Evolutionary conservation across 2,888 invertebrate genomes (phyloP).

Genomic region (Lapara coniferarum): DNA sequence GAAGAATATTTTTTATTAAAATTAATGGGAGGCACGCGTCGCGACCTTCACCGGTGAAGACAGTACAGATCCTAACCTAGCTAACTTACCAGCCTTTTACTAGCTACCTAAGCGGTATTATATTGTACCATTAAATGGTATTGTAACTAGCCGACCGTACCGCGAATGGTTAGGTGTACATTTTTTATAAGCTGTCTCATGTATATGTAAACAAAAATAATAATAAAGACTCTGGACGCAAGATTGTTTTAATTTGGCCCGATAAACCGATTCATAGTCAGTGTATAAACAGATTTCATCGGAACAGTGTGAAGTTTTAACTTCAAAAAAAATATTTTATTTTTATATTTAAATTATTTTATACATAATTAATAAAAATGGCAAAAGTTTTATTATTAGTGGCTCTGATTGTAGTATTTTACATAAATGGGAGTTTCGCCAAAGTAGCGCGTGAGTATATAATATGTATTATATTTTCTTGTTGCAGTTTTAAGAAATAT

Average conservation of each 20-base stretch:
- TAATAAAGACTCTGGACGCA: neutral
- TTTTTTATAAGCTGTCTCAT: slow-evolving; percentile 2
- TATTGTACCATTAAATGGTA: no score
- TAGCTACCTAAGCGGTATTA: no score
- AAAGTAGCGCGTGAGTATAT: slow-evolving; percentile 50
- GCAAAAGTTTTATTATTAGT: slow-evolving; percentile 17
- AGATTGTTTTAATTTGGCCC: slow-evolving; percentile 25
- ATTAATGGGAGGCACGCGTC: no score
- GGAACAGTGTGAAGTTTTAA: slow-evolving; percentile 29
- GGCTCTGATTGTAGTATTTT: slow-evolving; percentile 31
- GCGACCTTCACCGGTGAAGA: no score
- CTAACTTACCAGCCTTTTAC: no score
- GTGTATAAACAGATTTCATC: slow-evolving; percentile 41
- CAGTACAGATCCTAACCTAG: no score
- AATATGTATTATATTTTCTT: slow-evolving; percentile 7
- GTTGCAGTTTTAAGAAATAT: no score
- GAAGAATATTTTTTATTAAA: no score
- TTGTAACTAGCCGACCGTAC: no score
- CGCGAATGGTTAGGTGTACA: neutral
- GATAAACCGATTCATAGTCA: slow-evolving; percentile 34
- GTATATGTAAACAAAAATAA: slow-evolving; percentile 9
- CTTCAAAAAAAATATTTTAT: slow-evolving; percentile 36
- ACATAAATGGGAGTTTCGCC: slow-evolving; percentile 37
- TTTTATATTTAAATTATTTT: slow-evolving; percentile 40
- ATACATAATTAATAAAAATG: slow-evolving; percentile 29